A percentile compares a stretch with the other conserved stretches of the same genome.
phyloP scores from a whole-genome alignment of 1,140 invertebrate genomes.

The Heliothis virescens region DNA sequence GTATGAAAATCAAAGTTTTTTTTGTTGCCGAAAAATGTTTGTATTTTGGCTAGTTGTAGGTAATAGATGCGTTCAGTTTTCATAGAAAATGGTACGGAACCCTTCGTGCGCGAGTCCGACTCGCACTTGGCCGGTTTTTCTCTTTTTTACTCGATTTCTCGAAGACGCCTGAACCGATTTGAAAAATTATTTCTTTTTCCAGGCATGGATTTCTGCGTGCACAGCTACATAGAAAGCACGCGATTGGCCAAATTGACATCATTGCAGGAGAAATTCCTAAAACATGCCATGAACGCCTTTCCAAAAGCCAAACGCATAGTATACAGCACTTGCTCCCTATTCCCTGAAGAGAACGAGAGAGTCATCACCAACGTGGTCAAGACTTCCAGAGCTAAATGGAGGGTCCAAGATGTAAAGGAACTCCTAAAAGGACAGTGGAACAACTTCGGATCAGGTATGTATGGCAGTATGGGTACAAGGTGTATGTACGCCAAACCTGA shows the following conservation, averaged over 20 bases:
- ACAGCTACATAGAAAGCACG: slow-evolving; percentile 79
- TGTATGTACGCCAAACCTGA: slow-evolving; percentile 93
- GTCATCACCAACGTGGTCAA: slow-evolving; percentile 91
- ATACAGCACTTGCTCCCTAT: slow-evolving; percentile 98
- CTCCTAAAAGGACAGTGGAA: slow-evolving; percentile 88
- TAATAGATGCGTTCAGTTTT: too few species aligned
- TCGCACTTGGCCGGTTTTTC: too few species aligned
- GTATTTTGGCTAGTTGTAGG: too few species aligned
- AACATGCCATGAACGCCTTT: slow-evolving; percentile 94
- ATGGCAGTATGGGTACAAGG: slow-evolving; percentile 88
- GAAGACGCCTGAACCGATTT: too few species aligned
- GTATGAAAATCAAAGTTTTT: too few species aligned
- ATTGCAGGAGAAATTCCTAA: slow-evolving; percentile 94
- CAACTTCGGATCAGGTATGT: slow-evolving; percentile 89
- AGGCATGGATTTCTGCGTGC: slow-evolving; percentile 81
- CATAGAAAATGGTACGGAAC: too few species aligned
- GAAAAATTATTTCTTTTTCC: too few species aligned
- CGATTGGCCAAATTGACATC: slow-evolving; percentile 91
- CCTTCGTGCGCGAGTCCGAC: too few species aligned
- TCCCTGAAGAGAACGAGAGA: slow-evolving; percentile 96
- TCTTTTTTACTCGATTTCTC: too few species aligned
- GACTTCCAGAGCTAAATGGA: slow-evolving; percentile 87
- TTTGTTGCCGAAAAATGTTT: too few species aligned
- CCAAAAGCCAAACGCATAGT: slow-evolving; percentile 94
- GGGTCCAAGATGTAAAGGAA: slow-evolving; percentile 87